Evolutionary conservation across 2,888 invertebrate genomes (phyloP).

Genomic region (Allacma fusca): DNA sequence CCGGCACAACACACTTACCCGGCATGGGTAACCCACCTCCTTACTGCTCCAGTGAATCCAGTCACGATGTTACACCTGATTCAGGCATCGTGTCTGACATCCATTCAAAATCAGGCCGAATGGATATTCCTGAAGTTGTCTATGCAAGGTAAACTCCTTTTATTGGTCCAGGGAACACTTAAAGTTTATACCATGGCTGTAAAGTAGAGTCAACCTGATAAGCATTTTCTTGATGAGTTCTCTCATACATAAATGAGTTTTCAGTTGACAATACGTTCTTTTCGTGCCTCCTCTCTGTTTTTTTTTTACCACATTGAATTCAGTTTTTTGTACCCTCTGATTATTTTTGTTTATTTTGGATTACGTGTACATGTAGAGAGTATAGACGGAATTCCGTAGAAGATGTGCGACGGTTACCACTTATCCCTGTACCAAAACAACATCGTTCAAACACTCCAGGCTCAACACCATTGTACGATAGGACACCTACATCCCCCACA

Average conservation of each 20-base stretch:
- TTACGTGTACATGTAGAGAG: slow-evolving; percentile 50
- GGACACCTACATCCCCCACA: slow-evolving; percentile 60
- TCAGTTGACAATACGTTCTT: background rate
- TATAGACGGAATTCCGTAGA: slow-evolving; percentile 61
- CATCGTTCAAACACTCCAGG: slow-evolving; percentile 53
- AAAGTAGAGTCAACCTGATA: background rate
- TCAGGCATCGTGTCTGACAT: slow-evolving; percentile 61
- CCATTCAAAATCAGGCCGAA: slow-evolving; percentile 60
- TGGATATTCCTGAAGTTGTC: slow-evolving; percentile 61
- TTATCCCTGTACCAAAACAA: slow-evolving; percentile 58
- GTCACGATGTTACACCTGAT: slow-evolving; percentile 62
- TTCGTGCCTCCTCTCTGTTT: background rate
- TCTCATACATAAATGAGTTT: background rate
- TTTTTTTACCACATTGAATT: background rate
- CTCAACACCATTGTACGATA: slow-evolving; percentile 60
- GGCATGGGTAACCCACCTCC: slow-evolving; percentile 61
- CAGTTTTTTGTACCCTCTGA: no score
- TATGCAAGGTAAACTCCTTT: slow-evolving; percentile 59
- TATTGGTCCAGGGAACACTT: background rate
- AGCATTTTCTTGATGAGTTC: background rate
- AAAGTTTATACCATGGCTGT: background rate
- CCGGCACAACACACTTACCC: slow-evolving; percentile 57
- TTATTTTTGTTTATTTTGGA: slow-evolving; percentile 39
- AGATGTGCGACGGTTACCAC: slow-evolving; percentile 60
- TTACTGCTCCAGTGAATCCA: slow-evolving; percentile 61